Percentiles rank a stretch among this genome's conserved stretches.
Conservation (phyloP, 1,140 invertebrate genomes). For the Atta texana region DNA sequence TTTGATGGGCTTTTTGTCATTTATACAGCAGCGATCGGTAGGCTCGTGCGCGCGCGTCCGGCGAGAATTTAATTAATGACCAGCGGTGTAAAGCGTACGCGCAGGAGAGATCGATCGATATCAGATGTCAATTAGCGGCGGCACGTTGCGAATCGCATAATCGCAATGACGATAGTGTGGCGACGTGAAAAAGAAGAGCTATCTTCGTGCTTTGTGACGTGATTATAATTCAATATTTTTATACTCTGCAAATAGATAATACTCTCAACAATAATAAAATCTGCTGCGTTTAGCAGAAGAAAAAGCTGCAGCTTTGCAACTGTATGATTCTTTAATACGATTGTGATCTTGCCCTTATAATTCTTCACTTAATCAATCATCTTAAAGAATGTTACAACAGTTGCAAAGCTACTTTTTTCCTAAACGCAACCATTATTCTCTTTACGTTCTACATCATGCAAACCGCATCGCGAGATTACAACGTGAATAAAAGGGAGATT, state of each 20-base stretch:
- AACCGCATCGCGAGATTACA: background rate
- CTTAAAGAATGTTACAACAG: too few relatives aligned
- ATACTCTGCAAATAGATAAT: background rate
- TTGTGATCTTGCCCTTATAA: too few relatives aligned
- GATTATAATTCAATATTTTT: background rate
- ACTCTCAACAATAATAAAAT: background rate
- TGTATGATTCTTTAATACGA: too few relatives aligned
- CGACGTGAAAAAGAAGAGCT: conserved; percentile 23
- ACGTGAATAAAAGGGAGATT: background rate
- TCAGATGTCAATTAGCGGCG: conserved; percentile 62
- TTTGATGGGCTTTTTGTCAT: conserved; percentile 59
- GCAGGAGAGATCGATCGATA: conserved; percentile 48
- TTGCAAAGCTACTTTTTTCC: too few relatives aligned
- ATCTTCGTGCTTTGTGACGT: background rate
- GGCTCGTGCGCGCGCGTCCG: conserved; percentile 19
- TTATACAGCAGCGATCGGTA: conserved; percentile 53
- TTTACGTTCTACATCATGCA: background rate
- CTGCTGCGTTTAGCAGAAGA: too few relatives aligned
- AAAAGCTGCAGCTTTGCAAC: too few relatives aligned
- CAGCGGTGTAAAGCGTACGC: conserved; percentile 47
- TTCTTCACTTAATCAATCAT: too few relatives aligned
- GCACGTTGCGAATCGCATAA: conserved; percentile 58
- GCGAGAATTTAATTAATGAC: conserved; percentile 61
- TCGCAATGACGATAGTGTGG: conserved; percentile 24
- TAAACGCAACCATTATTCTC: background rate